phyloP scores from a whole-genome alignment of 2,113 vertebrate genomes.

The Poecilia latipinna region DNA sequence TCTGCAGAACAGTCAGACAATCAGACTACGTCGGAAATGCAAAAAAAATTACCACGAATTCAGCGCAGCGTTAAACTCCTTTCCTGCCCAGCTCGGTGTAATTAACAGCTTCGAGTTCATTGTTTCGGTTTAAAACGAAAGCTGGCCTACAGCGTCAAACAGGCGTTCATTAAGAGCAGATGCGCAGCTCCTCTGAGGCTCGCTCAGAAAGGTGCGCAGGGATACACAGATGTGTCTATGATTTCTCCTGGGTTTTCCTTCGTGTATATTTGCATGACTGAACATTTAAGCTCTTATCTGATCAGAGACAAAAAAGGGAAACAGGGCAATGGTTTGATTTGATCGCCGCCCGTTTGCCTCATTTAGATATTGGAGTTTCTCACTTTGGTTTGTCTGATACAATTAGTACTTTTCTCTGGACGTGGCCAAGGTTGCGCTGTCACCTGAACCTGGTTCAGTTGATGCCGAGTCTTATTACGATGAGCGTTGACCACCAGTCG shows the following conservation, averaged over 20 bases:
- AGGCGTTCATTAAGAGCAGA: slow-evolving; percentile 51
- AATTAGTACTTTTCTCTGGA: slow-evolving; percentile 7
- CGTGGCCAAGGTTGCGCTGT: neutral
- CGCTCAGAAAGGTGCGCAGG: slow-evolving; percentile 38
- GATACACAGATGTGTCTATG: slow-evolving; percentile 11
- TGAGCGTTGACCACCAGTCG: slow-evolving; percentile 70
- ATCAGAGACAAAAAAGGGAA: slow-evolving; percentile 18
- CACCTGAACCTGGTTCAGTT: slow-evolving; percentile 45
- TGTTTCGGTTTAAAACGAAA: slow-evolving; percentile 65
- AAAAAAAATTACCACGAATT: slow-evolving; percentile 22
- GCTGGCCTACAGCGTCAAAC: slow-evolving; percentile 25
- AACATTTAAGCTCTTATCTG: slow-evolving; percentile 3
- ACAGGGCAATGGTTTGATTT: slow-evolving; percentile 21
- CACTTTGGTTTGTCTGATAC: slow-evolving; percentile 30
- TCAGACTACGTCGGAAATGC: slow-evolving; percentile 28
- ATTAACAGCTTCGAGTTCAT: slow-evolving; percentile 8
- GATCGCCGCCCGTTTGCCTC: slow-evolving; percentile 13
- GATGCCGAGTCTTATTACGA: slow-evolving; percentile 76
- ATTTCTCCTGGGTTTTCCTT: slow-evolving; percentile 5
- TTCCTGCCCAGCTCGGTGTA: slow-evolving; percentile 14
- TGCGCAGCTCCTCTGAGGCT: slow-evolving; percentile 48
- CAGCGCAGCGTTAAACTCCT: slow-evolving; percentile 22
- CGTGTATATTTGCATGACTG: slow-evolving; percentile 1
- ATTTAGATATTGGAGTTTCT: slow-evolving; percentile 26
- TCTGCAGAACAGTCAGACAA: slow-evolving; percentile 42